phyloP scores from a whole-genome alignment of 1,140 invertebrate species.

The Bombus impatiens region DNA sequence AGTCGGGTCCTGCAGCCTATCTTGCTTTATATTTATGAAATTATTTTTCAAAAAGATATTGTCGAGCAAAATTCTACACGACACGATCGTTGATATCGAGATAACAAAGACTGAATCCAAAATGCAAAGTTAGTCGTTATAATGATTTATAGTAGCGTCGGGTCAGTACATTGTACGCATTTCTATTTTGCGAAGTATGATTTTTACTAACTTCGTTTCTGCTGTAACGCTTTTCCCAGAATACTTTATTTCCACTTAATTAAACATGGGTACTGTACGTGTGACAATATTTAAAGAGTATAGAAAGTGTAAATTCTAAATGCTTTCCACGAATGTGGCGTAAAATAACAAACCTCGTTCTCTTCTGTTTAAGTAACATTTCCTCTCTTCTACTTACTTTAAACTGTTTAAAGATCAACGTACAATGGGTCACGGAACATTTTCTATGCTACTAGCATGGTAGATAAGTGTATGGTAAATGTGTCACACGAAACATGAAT shows the following conservation, averaged over 20 bases:
- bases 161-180: too few species aligned
- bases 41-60: too few species aligned
- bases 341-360: not conserved
- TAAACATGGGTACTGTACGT: not conserved
- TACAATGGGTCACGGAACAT: not conserved
- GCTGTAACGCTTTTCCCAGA: not conserved
- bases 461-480: not conserved
- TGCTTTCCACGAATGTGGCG: not conserved
- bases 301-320: not conserved
- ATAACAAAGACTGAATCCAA: too few species aligned
- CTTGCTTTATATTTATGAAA: too few species aligned
- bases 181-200: not conserved
- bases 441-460: not conserved
- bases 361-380: not conserved
- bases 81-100: too few species aligned
- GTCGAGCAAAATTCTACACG: too few species aligned
- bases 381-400: too few species aligned
- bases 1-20: too few species aligned
- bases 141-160: too few species aligned
- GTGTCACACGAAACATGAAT: not conserved
- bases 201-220: not conserved
- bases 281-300: not conserved
- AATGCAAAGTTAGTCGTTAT: too few species aligned
- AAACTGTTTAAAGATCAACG: not conserved
- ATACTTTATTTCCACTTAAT: not conserved